A percentile compares a stretch with the other conserved stretches of the same genome.
phyloP scores from a whole-genome alignment of 2,888 invertebrate genomes.

The Parnassius glacialis region DNA sequence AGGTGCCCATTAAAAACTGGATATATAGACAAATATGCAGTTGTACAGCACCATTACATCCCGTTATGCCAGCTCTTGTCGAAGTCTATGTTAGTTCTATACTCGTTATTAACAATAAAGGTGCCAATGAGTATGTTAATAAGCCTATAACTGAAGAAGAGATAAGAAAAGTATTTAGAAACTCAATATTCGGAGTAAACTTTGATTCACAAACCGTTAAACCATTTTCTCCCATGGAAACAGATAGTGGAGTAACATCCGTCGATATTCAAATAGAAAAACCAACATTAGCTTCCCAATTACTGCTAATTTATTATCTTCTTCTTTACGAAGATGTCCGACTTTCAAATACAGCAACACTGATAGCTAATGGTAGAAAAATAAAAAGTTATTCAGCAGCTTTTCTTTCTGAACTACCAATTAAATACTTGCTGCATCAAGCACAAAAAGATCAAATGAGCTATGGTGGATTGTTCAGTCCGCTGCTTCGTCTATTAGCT shows the following conservation, averaged over 20 bases:
- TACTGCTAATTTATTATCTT: conserved; percentile 94
- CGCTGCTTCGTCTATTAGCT: conserved; percentile 91
- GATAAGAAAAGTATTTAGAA: conserved; percentile 90
- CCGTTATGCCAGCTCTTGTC: conserved; percentile 94
- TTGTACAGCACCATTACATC: conserved; percentile 94
- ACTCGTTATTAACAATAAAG: conserved; percentile 85
- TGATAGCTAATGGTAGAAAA: conserved; percentile 85
- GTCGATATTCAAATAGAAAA: conserved; percentile 80
- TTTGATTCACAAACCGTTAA: conserved; percentile 80
- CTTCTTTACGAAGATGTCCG: conserved; percentile 95
- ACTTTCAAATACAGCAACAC: conserved; percentile 85
- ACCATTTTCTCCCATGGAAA: conserved; percentile 75
- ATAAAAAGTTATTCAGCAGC: conserved; percentile 92
- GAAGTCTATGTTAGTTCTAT: conserved; percentile 97
- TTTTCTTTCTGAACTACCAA: conserved; percentile 94
- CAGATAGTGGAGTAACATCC: conserved; percentile 76
- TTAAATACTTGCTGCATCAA: conserved; percentile 95
- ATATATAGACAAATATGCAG: conserved; percentile 96
- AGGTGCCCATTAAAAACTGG: conserved; percentile 98
- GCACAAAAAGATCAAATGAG: conserved; percentile 95
- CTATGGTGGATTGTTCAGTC: conserved; percentile 94
- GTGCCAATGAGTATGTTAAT: conserved; percentile 89
- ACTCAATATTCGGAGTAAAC: conserved; percentile 87
- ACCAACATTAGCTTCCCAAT: conserved; percentile 90
- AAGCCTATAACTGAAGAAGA: conserved; percentile 95